phyloP scores from a whole-genome alignment of 37 sponge, comb jelly and placozoan species.

The Halisarca cf. caerulea region DNA sequence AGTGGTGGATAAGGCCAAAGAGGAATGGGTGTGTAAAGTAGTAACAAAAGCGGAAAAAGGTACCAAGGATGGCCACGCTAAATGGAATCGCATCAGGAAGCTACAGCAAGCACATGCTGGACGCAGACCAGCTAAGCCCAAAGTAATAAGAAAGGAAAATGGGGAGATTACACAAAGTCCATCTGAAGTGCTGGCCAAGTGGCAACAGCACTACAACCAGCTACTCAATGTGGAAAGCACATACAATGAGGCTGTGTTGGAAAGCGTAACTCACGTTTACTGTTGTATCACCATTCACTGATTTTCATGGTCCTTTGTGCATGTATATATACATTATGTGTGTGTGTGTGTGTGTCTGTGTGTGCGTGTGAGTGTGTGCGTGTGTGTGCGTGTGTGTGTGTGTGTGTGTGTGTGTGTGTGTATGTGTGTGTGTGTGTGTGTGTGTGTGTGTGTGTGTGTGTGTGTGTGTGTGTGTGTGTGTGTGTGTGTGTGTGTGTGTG shows the following conservation, averaged over 20 bases:
- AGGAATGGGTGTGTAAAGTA: slow-evolving; percentile 7
- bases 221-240: slow-evolving; percentile 19
- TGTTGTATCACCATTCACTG: not conserved
- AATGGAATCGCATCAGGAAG: slow-evolving; percentile 24
- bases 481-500: no score
- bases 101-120: slow-evolving; percentile 42
- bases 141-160: slow-evolving; percentile 40
- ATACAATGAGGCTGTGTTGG: not conserved
- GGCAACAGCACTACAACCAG: slow-evolving; percentile 41
- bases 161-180: slow-evolving; percentile 36
- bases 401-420: no score
- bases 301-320: no score
- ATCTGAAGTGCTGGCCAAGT: slow-evolving; percentile 19
- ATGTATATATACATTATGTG: no score
- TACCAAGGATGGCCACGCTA: slow-evolving; percentile 44
- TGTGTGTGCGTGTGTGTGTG: no score
- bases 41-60: slow-evolving; percentile 22
- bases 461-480: no score
- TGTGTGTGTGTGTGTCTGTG: no score
- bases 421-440: no score
- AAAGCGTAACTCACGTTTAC: not conserved
- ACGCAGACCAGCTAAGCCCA: not conserved
- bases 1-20: slow-evolving; percentile 2
- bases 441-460: no score
- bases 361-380: no score